Percentiles rank a stretch among this genome's conserved stretches.
Conservation (phyloP, 2,113 vertebrate species). For the Pygoscelis adeliae region DNA sequence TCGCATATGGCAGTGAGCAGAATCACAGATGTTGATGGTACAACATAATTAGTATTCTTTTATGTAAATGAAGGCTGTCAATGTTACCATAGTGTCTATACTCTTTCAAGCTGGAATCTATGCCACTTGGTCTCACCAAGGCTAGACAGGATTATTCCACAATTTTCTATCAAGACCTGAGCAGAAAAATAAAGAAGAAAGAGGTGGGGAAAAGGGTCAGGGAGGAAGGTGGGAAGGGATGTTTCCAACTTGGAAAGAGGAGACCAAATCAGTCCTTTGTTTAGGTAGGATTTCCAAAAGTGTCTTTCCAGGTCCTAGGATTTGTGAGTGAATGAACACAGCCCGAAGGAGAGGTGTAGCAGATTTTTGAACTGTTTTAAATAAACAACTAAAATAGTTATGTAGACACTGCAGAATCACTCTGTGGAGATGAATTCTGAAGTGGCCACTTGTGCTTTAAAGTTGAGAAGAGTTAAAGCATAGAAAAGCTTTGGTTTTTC, state of each 20-base stretch:
- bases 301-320: background rate
- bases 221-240: background rate
- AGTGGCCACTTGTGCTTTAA: slow-evolving; percentile 23
- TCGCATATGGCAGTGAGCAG: slow-evolving; percentile 78
- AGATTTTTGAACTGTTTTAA: background rate
- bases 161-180: background rate
- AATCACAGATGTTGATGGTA: slow-evolving; percentile 83
- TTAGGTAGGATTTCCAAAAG: slow-evolving; percentile 13
- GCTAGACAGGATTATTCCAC: slow-evolving; percentile 30
- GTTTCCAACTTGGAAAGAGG: background rate
- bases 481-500: slow-evolving; percentile 1
- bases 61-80: slow-evolving; percentile 82
- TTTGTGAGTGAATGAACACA: background rate
- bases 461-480: background rate
- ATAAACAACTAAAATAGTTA: background rate
- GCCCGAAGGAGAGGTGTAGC: background rate
- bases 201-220: background rate
- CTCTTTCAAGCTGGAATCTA: slow-evolving; percentile 64
- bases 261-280: slow-evolving; percentile 8
- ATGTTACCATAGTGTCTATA: slow-evolving; percentile 75
- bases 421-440: background rate
- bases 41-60: slow-evolving; percentile 82
- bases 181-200: background rate
- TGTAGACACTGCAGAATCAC: background rate
- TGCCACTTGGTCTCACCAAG: slow-evolving; percentile 56